Evolutionary conservation across 2,888 invertebrate species (phyloP).

Genomic region (Pharmacophagus antenor): DNA sequence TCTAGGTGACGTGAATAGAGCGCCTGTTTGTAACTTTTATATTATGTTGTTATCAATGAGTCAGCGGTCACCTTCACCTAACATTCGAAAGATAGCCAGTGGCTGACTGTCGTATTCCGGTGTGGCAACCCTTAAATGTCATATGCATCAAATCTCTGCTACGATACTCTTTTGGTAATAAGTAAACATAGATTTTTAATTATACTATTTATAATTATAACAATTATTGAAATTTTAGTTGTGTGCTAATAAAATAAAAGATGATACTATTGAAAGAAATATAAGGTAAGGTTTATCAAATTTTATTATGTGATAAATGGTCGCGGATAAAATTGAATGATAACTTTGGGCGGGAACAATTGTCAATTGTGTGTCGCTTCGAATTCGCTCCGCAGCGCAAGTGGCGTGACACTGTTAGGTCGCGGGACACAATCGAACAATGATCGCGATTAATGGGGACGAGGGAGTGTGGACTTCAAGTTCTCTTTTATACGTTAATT

Average conservation of each 20-base stretch:
- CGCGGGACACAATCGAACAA: conserved; percentile 29
- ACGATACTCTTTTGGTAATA: too few species aligned
- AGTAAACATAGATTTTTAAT: too few species aligned
- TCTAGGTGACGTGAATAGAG: too few species aligned
- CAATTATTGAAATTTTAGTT: too few species aligned
- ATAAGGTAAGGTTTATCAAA: too few species aligned
- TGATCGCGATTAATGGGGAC: conserved; percentile 23
- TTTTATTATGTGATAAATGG: background rate
- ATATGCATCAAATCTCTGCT: too few species aligned
- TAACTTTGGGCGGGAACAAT: conserved; percentile 28
- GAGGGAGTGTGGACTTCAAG: conserved; percentile 13
- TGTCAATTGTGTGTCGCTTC: conserved; percentile 21
- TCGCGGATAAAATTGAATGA: conserved; percentile 11
- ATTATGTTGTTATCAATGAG: background rate
- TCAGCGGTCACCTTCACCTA: background rate
- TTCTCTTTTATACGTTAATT: conserved; percentile 20
- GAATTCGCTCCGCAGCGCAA: conserved; percentile 1
- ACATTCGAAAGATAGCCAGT: background rate
- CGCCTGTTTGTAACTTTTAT: background rate
- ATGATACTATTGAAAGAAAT: too few species aligned
- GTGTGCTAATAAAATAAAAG: too few species aligned
- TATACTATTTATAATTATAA: too few species aligned
- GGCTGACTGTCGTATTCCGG: too few species aligned
- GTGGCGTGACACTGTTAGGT: conserved; percentile 29
- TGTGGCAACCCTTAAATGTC: background rate